Evolutionary conservation across 2,113 vertebrate genomes (phyloP), one percentile per base, ranked within the genome.

Genomic region (Rhineura floridana): DNA sequence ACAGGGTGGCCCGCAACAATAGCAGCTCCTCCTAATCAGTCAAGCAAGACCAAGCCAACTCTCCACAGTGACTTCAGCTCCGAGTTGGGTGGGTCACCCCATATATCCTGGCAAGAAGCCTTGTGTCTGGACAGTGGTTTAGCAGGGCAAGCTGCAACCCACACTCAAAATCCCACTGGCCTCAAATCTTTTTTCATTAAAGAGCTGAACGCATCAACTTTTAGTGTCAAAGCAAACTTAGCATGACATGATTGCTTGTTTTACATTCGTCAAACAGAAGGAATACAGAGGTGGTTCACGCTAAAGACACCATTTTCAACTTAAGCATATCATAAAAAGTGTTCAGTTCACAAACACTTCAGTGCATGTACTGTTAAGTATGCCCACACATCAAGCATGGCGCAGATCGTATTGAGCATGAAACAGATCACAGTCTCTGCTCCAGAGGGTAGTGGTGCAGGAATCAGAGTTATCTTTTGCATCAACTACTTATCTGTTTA

Each of bases 11-110:
- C 42, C 55, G 12, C 88, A 93, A 88, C 36, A 86, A 85, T 84
- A 0, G 1, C 19, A 46, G 46, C 6, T 55, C 12, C 17, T 88
- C 78, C 70, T 0, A 30, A 93, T 81, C 90, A 83, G 23, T 0
- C 0, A 91, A 11, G 50, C 5, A 79, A 73, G 28, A 80, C 85
- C n/a, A 46, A 84, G 59, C 83, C 79, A 69, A 46, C 78, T 87
- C 83, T 86, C 59, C 59, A 81, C 11, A 80, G 39, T 77, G 81
- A 84, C 70, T 92, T 67, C 86, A 92, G 72, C 62, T 90, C 89
- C 87, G 87, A 9, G 75, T 46, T 85, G 89, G 92, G 82, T 78
- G 93, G 73, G 80, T 88, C 89, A 84, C 76, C 70, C 52, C 78
- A 52, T 80, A 86, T 42, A 0, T 84, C 78, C 85, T 92, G 91